These are phyloP conservation scores for Xyrichtys novacula DNA, from an alignment of 2,797 vertebrate species.

Conservation along the genomic window DNA sequence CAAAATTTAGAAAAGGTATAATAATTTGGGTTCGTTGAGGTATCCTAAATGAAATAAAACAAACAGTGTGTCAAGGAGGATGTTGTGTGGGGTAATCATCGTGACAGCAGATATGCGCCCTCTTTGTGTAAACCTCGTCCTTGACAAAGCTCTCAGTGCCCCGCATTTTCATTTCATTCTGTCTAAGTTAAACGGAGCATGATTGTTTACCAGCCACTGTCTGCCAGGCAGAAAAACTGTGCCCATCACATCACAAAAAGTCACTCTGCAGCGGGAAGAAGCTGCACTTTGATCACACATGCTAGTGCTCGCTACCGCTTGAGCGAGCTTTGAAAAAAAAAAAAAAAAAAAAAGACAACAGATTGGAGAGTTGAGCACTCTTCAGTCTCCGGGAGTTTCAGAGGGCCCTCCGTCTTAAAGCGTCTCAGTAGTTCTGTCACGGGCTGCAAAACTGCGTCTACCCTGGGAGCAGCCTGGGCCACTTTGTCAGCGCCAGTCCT, in stretches of 20 bases:
- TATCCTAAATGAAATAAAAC: constrained; percentile 9
- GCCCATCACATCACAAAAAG: constrained; percentile 32
- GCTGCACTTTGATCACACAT: constrained; percentile 14
- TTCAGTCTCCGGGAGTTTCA: constrained; percentile 8
- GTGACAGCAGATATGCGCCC: constrained; percentile 23
- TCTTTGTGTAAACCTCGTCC: constrained; percentile 39
- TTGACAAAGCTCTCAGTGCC: constrained; percentile 27
- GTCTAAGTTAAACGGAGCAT: constrained; percentile 67
- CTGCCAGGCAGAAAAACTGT: constrained; percentile 29
- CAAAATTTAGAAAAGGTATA: too few relatives aligned
- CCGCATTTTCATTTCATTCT: constrained; percentile 48
- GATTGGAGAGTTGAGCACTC: constrained; percentile 3
- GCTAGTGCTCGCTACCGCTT: not conserved
- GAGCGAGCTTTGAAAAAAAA: not conserved
- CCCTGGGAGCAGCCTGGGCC: constrained; percentile 60
- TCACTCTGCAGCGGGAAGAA: not conserved
- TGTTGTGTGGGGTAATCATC: constrained; percentile 1
- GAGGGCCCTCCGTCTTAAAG: constrained; percentile 18
- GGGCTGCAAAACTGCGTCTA: constrained; percentile 52
- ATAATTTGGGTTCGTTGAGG: too few relatives aligned
- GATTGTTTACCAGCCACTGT: constrained; percentile 54
- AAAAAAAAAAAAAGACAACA: constrained; percentile 4
- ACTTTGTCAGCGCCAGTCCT: constrained; percentile 74
- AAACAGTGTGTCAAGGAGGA: not conserved
- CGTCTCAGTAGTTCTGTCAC: constrained; percentile 59